Evolutionary conservation across 2,113 vertebrate genomes (phyloP).

Genomic region (Myrmecobius fasciatus): DNA sequence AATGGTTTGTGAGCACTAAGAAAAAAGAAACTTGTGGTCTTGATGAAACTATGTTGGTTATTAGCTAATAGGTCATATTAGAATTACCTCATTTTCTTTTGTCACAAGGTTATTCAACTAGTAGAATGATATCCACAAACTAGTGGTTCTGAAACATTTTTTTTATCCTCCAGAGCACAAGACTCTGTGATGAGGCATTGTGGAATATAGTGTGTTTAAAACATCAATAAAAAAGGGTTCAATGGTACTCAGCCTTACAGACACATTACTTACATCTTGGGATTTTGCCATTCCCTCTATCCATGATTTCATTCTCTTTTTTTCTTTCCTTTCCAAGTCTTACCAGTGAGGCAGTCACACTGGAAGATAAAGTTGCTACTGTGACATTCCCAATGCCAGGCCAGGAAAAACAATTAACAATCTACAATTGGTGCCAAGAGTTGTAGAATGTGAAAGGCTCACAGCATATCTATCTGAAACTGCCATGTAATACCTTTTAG

Average conservation of each 20-base stretch:
- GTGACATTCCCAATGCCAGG: neutral
- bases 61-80: neutral
- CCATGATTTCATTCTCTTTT: neutral
- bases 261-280: neutral
- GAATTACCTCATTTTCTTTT: neutral
- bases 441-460: neutral
- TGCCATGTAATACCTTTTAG: neutral
- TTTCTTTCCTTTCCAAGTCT: neutral
- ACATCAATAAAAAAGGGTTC: neutral
- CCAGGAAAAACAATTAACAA: neutral
- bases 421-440: neutral
- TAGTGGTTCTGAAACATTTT: neutral
- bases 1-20: neutral
- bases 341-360: neutral
- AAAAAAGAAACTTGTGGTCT: neutral
- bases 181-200: neutral
- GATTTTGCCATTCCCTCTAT: neutral
- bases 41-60: neutral
- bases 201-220: neutral
- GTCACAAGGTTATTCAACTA: neutral
- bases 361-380: neutral
- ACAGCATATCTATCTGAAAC: neutral
- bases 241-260: neutral
- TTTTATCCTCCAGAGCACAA: neutral
- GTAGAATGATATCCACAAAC: neutral